phyloP scores from a whole-genome alignment of 2,797 vertebrate genomes.

The Poliocrania exsul region DNA sequence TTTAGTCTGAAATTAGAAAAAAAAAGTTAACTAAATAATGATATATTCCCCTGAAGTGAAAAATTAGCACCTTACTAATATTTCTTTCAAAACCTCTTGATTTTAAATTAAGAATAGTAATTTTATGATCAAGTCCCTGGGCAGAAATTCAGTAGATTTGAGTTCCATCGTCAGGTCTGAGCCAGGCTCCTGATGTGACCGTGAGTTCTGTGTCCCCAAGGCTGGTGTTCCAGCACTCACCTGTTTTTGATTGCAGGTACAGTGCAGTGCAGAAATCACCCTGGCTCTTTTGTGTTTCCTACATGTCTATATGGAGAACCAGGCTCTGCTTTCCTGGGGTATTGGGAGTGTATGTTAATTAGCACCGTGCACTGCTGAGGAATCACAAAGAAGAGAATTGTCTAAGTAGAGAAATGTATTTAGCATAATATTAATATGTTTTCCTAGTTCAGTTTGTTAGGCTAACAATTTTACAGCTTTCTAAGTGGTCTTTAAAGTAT shows the following conservation, averaged over 20 bases:
- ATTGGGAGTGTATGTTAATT: background rate
- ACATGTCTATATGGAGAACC: background rate
- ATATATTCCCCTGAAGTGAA: background rate
- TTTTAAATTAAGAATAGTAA: conserved; percentile 17
- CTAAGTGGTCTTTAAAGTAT: background rate
- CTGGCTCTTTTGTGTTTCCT: background rate
- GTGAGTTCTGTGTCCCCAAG: background rate
- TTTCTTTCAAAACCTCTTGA: background rate
- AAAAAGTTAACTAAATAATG: background rate
- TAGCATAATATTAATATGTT: background rate
- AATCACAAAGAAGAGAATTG: background rate
- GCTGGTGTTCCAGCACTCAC: background rate
- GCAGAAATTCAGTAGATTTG: background rate
- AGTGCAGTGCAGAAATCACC: background rate
- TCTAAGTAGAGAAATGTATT: background rate
- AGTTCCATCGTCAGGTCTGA: background rate
- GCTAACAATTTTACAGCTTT: background rate
- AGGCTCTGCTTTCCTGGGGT: background rate
- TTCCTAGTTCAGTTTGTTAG: background rate
- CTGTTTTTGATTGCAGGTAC: background rate
- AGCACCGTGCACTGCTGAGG: background rate
- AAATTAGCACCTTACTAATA: background rate
- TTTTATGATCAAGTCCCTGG: conserved; percentile 26
- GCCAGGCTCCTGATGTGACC: background rate
- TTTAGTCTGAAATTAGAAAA: background rate